A percentile compares a stretch with the other conserved stretches of the same genome.
phyloP scores from a whole-genome alignment of 1,140 invertebrate species.

The Aphelinus certus region DNA sequence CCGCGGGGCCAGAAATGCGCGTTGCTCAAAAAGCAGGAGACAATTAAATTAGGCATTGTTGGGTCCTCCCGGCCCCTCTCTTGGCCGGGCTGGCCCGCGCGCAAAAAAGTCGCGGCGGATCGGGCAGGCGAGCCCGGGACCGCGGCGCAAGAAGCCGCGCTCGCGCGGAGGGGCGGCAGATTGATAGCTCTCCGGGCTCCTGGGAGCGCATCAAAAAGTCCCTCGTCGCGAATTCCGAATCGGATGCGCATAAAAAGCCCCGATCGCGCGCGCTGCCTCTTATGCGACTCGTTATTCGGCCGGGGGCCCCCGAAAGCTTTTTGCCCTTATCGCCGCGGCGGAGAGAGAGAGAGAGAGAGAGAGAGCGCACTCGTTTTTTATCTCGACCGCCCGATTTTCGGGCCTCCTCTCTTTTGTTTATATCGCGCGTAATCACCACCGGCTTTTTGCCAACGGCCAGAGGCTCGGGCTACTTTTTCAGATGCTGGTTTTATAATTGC shows the following conservation, averaged over 20 bases:
- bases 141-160: no score
- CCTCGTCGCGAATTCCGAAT: constrained; percentile 32
- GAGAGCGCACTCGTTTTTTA: no score
- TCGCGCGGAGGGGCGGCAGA: not conserved
- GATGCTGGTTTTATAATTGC: constrained; percentile 10
- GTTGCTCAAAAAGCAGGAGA: constrained; percentile 7
- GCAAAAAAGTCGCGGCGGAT: not conserved
- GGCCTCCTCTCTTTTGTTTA: no score
- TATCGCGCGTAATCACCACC: no score
- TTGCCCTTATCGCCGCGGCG: not conserved
- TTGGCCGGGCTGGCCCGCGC: not conserved
- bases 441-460: not conserved
- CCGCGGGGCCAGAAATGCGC: not conserved
- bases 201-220: constrained; percentile 35
- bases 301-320: not conserved
- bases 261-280: no score
- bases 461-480: not conserved
- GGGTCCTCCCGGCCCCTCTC: not conserved
- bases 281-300: constrained; percentile 22
- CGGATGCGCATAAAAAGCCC: not conserved
- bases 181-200: constrained; percentile 17
- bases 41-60: constrained; percentile 34
- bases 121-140: no score
- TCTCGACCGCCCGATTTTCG: no score
- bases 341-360: not conserved